A percentile compares a stretch with the other conserved stretches of the same genome.
phyloP scores from a whole-genome alignment of 2,113 vertebrate genomes.

The Bostrychus sinensis region DNA sequence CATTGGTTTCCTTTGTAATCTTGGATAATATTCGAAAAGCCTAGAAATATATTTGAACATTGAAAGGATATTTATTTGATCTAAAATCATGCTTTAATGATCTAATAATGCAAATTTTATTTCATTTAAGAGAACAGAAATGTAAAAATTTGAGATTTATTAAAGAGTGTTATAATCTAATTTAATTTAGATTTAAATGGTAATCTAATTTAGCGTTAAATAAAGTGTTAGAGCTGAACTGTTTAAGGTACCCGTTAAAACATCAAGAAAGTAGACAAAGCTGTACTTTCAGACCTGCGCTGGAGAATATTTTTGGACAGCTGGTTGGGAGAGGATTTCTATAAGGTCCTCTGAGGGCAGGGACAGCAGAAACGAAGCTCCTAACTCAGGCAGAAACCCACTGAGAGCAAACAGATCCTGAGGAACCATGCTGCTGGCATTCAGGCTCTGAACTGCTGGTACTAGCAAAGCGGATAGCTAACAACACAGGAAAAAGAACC shows the following conservation, averaged over 20 bases:
- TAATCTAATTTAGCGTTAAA: not conserved
- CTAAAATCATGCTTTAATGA: not conserved
- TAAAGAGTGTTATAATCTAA: not conserved
- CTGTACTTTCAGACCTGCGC: constrained; percentile 78
- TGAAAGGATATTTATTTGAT: not conserved
- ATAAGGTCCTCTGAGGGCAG: constrained; percentile 78
- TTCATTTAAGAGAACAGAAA: not conserved
- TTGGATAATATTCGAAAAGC: constrained; percentile 81
- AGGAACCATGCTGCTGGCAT: constrained; percentile 72
- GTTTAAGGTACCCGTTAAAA: not conserved
- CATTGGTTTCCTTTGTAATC: constrained; percentile 79
- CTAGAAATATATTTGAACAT: constrained; percentile 52
- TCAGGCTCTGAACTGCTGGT: constrained; percentile 75
- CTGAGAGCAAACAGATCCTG: constrained; percentile 75
- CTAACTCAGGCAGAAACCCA: constrained; percentile 82
- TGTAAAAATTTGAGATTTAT: not conserved
- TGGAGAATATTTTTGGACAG: constrained; percentile 73
- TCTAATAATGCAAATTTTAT: not conserved
- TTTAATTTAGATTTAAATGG: not conserved
- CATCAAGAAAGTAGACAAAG: not conserved
- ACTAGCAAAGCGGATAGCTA: constrained; percentile 85
- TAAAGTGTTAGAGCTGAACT: not conserved
- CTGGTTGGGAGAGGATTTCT: constrained; percentile 79
- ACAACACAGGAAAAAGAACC: constrained; percentile 15
- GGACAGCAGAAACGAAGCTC: constrained; percentile 80